Evolutionary conservation across 2,888 invertebrate species (phyloP), one percentile per base, ranked within the genome.

Genomic region (Leptura quadrifasciata): DNA sequence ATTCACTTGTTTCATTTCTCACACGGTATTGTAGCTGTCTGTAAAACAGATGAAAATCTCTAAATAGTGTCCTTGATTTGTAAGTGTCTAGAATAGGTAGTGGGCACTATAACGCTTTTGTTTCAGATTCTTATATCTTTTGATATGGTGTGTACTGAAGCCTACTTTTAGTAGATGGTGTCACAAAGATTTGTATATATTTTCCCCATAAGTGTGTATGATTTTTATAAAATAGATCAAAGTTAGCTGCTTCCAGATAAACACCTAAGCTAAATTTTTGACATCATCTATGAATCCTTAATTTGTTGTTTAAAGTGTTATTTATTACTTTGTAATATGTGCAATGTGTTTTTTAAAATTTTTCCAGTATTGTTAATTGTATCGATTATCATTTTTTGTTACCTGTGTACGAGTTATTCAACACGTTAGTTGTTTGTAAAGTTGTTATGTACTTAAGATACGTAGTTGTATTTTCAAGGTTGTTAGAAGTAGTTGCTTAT

Each of bases 241-340:
- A 2, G 39, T 39, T 12, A 12, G 0, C 15, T 39, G 1, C 6
- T 15, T 39, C 10, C 27, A 27, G 3, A 39, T 9, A 47, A 47
- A 5, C 5, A 3, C 47, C 27, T 31, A n/a, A 47, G 15, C 47
- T 15, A 47, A 47, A 1, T n/a, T n/a, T 15, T 1, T 17, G 47
- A 5, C 47, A 15, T n/a, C 47, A 3, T 39, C 39, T 39, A 39
- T 39, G 12, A 5, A 47, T 47, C n/a, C 12, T 15, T 15, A 39
- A 39, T 17, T 47, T n/a, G 47, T 47, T 47, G 47, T 47, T 47
- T 47, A 47, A 47, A 47, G 17, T 47, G 47, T 47, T 47, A n/a
- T n/a, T 47, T 8, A 31, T 12, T 39, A 15, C 12, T 35, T 27
- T 39, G 10, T 39, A 2, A 39, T 12, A 47, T 47, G 47, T 47